phyloP scores from a whole-genome alignment of 2,113 vertebrate species.

The Paralichthys olivaceus region DNA sequence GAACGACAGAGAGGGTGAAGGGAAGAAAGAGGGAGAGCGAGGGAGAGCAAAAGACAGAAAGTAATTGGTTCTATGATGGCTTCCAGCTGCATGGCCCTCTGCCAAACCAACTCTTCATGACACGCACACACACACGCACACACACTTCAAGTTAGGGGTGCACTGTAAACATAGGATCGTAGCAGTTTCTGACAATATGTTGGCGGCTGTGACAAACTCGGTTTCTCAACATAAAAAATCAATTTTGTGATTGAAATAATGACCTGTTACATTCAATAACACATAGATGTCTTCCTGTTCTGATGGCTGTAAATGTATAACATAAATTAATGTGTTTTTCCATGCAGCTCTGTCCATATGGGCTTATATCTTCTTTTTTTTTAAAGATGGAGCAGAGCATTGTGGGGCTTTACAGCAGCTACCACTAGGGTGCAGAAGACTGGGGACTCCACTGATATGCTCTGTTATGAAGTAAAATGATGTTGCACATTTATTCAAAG shows the following conservation, averaged over 20 bases:
- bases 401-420: not conserved
- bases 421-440: constrained; percentile 19
- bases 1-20: constrained; percentile 40
- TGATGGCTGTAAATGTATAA: constrained; percentile 10
- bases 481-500: not conserved
- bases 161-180: not conserved
- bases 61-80: constrained; percentile 97
- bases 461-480: constrained; percentile 8
- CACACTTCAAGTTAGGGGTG: constrained; percentile 8
- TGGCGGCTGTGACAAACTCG: constrained; percentile 83
- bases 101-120: constrained; percentile 91
- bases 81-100: constrained; percentile 93
- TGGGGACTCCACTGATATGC: not conserved
- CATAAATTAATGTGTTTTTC: constrained; percentile 29
- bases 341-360: no score
- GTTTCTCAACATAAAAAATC: constrained; percentile 84
- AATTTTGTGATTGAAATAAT: constrained; percentile 88
- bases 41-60: constrained; percentile 89
- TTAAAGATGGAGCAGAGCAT: constrained; percentile 2
- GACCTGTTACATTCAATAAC: constrained; percentile 53
- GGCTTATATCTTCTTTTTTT: not conserved
- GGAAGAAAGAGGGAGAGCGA: constrained; percentile 55
- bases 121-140: constrained; percentile 29
- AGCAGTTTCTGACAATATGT: constrained; percentile 86
- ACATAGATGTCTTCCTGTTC: constrained; percentile 15